Conservation (phyloP, 2,113 vertebrate species). For the Craseonycteris thonglongyai region DNA sequence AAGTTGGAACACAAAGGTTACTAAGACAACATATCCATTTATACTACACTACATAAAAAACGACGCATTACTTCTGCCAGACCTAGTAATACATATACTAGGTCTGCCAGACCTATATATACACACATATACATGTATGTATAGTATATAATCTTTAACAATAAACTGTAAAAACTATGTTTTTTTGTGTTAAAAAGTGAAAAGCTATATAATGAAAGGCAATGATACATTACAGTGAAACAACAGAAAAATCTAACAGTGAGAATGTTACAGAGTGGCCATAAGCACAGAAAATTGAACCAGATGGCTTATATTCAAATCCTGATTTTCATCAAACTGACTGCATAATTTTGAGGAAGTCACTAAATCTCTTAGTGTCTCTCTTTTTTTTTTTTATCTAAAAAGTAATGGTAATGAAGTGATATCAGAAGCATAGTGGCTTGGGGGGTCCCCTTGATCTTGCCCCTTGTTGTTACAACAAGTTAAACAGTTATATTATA, state of each 20-base stretch:
- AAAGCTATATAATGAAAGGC: neutral
- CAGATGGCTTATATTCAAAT: neutral
- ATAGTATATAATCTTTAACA: neutral
- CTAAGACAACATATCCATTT: too few relatives aligned
- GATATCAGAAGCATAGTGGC: too few relatives aligned
- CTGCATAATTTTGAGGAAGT: neutral
- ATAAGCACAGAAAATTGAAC: neutral
- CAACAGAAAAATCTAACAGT: neutral
- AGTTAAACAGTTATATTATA: too few relatives aligned
- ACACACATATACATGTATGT: neutral
- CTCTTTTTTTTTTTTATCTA: neutral
- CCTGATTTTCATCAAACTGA: neutral
- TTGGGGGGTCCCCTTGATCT: too few relatives aligned
- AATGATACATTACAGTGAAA: neutral
- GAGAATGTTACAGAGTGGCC: too few relatives aligned
- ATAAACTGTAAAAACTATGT: neutral
- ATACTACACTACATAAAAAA: too few relatives aligned
- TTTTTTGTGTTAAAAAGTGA: neutral
- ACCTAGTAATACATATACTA: too few relatives aligned
- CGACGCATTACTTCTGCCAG: too few relatives aligned
- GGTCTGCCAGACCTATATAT: too few relatives aligned
- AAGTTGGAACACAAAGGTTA: too few relatives aligned
- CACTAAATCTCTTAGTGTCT: neutral
- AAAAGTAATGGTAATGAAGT: too few relatives aligned
- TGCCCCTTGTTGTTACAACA: too few relatives aligned